Evolutionary conservation across 1,140 invertebrate genomes (phyloP), one percentile per base, ranked within the genome.

Genomic region (Papilio helenus): DNA sequence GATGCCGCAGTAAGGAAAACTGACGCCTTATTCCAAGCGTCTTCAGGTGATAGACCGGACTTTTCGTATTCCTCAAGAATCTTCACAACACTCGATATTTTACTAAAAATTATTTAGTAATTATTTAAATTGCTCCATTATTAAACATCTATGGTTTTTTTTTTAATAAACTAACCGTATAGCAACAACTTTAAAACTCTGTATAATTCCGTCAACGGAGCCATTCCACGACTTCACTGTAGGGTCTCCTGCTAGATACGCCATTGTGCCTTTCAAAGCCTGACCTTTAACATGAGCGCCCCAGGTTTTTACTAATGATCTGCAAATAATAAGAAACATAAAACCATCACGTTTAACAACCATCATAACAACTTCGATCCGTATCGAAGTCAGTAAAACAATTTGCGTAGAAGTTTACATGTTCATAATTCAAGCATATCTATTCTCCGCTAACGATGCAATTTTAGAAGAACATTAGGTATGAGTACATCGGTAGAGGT

Each of bases 21-120:
- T 9, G 98, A 97, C 20, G 96, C 96, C 72, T 96, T 95, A 90
- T 99, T 98, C 96, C 97, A 98, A 2, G 98, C 97, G 81, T 98
- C 96, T 91, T 98, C 97, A 1, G 94, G 92, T 2, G 95, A 88
- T 23, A 95, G 84, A 26, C 97, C 97, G 49, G 87, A 93, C 65
- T 92, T 94, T 9, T 95, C 95, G 80, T 96, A 94, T 49, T 94
- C 92, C 61, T 96, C 95, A 61, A 98, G 95, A 79, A 96, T 96
- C 16, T 95, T 93, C 49, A 95, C 95, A n/a, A 96, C 96, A 39
- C 95, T 81, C n/a, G 96, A 95, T 82, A 97, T 95, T 95, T 97
- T 97, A 46, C 97, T 97, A 81, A 26, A 92, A 87, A 82, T 9
- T 77, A 80, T 8, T 39, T 74, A 61, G 72, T 76, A 26, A 42